A percentile compares a stretch with the other conserved stretches of the same genome.
Evolutionary conservation across 2,113 vertebrate species (phyloP).

Genomic region (Manacus vitellinus): DNA sequence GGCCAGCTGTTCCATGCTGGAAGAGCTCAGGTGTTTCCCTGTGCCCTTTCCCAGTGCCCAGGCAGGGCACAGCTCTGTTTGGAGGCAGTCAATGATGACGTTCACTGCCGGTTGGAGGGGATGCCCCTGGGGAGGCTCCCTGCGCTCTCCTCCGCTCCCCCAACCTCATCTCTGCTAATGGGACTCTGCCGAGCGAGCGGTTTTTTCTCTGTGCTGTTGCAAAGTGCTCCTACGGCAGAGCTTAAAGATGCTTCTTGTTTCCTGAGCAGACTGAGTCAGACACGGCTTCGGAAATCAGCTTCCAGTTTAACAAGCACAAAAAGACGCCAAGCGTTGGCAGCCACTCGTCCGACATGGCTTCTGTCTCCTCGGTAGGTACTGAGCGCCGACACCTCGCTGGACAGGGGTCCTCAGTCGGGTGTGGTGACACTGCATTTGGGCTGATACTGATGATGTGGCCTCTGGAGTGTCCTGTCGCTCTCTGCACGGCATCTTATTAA

Average conservation of each 20-base stretch:
- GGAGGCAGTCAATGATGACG: slow-evolving; percentile 48
- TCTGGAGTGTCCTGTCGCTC: neutral
- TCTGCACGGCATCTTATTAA: neutral
- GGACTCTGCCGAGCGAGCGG: slow-evolving; percentile 6
- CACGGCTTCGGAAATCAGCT: slow-evolving; percentile 77
- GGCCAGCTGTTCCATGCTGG: neutral
- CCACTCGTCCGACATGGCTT: slow-evolving; percentile 77
- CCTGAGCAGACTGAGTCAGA: slow-evolving; percentile 75
- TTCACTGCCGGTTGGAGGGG: neutral
- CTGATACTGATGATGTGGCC: neutral
- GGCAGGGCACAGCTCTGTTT: neutral
- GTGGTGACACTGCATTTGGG: neutral
- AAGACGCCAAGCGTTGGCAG: slow-evolving; percentile 72
- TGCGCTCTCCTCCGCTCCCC: neutral
- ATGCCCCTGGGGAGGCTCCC: slow-evolving; percentile 41
- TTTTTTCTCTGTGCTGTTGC: neutral
- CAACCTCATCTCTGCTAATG: neutral
- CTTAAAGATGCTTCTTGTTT: slow-evolving; percentile 34
- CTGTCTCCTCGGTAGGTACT: slow-evolving; percentile 74
- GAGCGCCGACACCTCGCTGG: neutral
- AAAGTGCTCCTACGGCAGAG: neutral
- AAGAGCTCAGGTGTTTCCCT: neutral
- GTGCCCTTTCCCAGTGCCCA: neutral
- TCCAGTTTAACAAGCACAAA: slow-evolving; percentile 69
- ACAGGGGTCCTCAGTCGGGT: fast-evolving